Base-by-base conservation (phyloP, 2,888 invertebrate species). In the Pachliopta kotzebuea region DNA sequence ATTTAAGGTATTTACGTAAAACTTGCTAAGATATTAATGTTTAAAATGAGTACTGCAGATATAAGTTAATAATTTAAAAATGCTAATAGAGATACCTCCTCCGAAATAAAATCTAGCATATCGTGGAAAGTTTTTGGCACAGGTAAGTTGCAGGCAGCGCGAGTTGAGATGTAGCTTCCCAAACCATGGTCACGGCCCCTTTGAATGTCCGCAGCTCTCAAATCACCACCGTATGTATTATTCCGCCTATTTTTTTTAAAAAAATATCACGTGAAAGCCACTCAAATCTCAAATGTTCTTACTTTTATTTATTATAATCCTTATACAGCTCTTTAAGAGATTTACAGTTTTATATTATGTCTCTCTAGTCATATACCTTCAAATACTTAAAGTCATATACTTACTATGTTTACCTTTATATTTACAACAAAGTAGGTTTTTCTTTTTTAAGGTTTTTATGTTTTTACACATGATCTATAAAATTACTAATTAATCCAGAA, bases 101-200 rank as follows among this genome's bases (percentile, higher is more conserved):
- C 75, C 11, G 94, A 91, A 60, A 96, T 95, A 56, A 94, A 93
- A 78, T 96, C 96, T 0, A 86, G 77, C 84, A 95, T 95, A 66
- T 95, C 96, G 45, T 93, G 83, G 92, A 96, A 97, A 0, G 83
- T 85, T 24, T 85, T 84, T 0, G 96, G 97, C 56, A 94, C 94
- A 0, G 93, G 92, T 14, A 97, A 83, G 0, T 96, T 96, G 76
- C 97, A 97, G 69, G 95, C 95, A 11, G 94, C 94, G 63, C 98
- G 93, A 75, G 95, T 95, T 65, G 95, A 94, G 66, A 95, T 94
- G 83, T 98, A 98, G 0, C 94, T 94, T 6, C 95, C 96, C 42
- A 98, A 87, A 17, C 96, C 97, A 76, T 98, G 97, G 82, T 98
- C 98, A 59, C 98, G 93, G 70, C 96, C 96, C 69, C 98, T 93